Evolutionary conservation across 2,888 invertebrate species (phyloP).

Genomic region (Drosophila incognita): DNA sequence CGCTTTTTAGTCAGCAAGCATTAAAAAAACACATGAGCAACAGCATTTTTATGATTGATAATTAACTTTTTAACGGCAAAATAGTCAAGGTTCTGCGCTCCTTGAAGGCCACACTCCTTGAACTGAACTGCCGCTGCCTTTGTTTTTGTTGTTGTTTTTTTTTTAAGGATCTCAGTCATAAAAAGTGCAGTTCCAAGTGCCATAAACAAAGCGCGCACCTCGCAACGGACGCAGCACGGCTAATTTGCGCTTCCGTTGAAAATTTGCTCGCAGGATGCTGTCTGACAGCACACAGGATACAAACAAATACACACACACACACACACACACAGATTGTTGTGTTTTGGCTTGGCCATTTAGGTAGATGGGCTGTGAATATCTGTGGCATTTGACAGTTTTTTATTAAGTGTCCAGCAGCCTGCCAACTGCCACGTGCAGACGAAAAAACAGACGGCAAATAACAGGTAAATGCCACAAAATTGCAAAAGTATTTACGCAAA

Average conservation of each 20-base stretch:
- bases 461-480: constrained; percentile 62
- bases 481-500: constrained; percentile 2
- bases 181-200: constrained; percentile 58
- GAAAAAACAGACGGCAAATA: constrained; percentile 20
- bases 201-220: constrained; percentile 64
- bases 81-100: constrained; percentile 59
- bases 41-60: constrained; percentile 60
- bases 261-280: constrained; percentile 69
- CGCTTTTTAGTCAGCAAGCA: constrained; percentile 9
- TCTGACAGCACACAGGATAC: constrained; percentile 49
- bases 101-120: constrained; percentile 31
- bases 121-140: constrained; percentile 17
- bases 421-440: constrained; percentile 47
- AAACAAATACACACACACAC: constrained; percentile 31
- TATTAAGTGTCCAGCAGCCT: constrained; percentile 54
- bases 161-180: constrained; percentile 51
- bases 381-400: constrained; percentile 74
- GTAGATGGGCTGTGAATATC: constrained; percentile 54
- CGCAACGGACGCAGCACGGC: constrained; percentile 59
- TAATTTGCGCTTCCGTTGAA: constrained; percentile 78
- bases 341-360: constrained; percentile 53
- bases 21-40: constrained; percentile 34
- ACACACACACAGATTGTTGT: constrained; percentile 1
- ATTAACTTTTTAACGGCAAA: constrained; percentile 64
- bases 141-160: constrained; percentile 26